A percentile compares a stretch with the other conserved stretches of the same genome.
Evolutionary conservation across 2,888 invertebrate species (phyloP).

Genomic region (Sarcophaga carnaria): DNA sequence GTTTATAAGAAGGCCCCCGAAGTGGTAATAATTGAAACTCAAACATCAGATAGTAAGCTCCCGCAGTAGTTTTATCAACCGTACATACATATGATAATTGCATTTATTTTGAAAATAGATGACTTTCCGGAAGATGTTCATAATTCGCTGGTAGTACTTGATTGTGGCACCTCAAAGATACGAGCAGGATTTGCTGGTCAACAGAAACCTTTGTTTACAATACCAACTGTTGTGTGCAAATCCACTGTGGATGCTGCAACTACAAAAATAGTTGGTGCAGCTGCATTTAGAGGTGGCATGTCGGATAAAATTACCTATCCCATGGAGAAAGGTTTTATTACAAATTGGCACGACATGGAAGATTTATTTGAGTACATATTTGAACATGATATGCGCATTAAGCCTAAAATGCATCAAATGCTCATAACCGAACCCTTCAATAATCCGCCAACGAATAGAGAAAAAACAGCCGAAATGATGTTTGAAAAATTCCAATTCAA

Average conservation of each 20-base stretch:
- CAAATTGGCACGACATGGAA: constrained; percentile 37
- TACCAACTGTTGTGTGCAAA: constrained; percentile 32
- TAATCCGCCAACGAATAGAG: constrained; percentile 15
- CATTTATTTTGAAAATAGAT: neutral
- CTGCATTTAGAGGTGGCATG: constrained; percentile 1
- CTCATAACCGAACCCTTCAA: constrained; percentile 29
- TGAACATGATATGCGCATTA: constrained; percentile 17
- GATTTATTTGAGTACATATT: constrained; percentile 37
- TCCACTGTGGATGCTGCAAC: neutral
- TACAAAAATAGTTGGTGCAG: constrained; percentile 18
- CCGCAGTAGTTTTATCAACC: neutral
- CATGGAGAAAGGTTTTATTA: constrained; percentile 36
- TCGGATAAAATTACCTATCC: constrained; percentile 33
- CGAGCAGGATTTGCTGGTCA: constrained; percentile 42
- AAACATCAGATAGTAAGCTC: constrained; percentile 41
- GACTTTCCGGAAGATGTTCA: neutral
- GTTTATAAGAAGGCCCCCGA: constrained; percentile 18
- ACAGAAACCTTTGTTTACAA: constrained; percentile 22
- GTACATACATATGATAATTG: too few species aligned
- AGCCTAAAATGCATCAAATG: constrained; percentile 38
- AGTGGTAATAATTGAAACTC: constrained; percentile 28
- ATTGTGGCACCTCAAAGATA: constrained; percentile 29
- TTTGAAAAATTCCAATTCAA: constrained; percentile 50
- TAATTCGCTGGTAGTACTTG: constrained; percentile 15
- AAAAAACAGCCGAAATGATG: constrained; percentile 46